Base-by-base conservation (phyloP, 1,140 invertebrate species). In the Harpegnathos saltator region DNA sequence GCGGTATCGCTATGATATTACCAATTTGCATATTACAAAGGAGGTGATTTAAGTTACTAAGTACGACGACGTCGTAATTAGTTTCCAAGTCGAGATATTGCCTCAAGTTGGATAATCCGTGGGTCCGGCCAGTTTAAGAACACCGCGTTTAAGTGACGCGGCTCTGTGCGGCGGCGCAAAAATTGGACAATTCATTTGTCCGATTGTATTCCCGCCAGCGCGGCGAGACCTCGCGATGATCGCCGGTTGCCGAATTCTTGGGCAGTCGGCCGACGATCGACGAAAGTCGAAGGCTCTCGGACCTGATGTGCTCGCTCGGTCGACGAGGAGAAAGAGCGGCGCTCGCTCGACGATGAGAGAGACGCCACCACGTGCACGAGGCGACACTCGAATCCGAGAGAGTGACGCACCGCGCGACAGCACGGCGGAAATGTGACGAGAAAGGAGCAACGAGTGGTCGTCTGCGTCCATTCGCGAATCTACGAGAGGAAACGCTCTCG, bases 11-110 rank as follows among this genome's bases (percentile, higher is more conserved):
- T 33, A 7, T 58, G 0, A 19, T 14, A 54, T 22, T 19, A 71
- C 68, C 33, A 71, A 71, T 71, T 80, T 68, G 50, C 48, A 22
- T 24, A 71, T 48, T 22, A 29, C 48, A 80, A 69, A 71, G 52
- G 33, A 59, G 19, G 61, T 71, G 59, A 78, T 78, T 69, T 58
- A 80, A 80, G 65, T 80, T 80, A 58, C 58, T 80, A 59, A 80
- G 52, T 71, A 48, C 33, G 38, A 9, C 75, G 19, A 3, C 17
- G n/a, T 80, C 75, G 33, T 80, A 71, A 80, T 80, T 80, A 80
- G 65, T 80, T 80, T 58, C 14, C 11, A 69, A 71, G 65, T 9
- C 29, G 24, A 17, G 22, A 48, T 17, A 77, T 66, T n/a, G 52
- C 75, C 11, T 15, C 33, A 12, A 77, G 59, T 24, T 5, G 15